Conservation (phyloP, 2,113 vertebrate species). For the Pontoporia blainvillei region DNA sequence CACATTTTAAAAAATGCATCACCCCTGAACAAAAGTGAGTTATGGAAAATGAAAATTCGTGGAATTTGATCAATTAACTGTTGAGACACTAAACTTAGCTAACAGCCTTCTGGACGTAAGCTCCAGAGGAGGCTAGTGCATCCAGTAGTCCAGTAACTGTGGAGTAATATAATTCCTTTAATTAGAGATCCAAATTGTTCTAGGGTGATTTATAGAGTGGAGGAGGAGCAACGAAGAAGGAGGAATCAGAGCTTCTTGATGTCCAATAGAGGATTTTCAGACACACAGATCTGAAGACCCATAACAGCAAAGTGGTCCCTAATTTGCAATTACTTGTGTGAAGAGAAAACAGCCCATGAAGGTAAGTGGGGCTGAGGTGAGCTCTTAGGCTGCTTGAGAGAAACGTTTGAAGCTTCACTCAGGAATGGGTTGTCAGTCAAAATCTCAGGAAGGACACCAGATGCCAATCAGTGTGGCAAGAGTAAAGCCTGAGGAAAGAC, state of each 20-base stretch:
- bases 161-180: neutral
- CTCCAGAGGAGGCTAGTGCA: neutral
- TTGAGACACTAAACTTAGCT: neutral
- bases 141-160: neutral
- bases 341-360: neutral
- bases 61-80: constrained; percentile 27
- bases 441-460: neutral
- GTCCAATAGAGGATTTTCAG: neutral
- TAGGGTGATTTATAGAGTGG: neutral
- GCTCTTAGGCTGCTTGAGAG: neutral
- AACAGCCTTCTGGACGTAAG: neutral
- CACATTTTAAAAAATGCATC: neutral
- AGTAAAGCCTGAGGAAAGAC: neutral
- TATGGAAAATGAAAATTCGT: constrained; percentile 15
- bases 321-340: neutral
- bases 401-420: neutral
- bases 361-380: neutral
- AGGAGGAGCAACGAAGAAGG: neutral
- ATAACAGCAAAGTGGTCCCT: neutral
- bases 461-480: neutral
- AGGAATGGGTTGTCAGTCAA: neutral
- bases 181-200: neutral
- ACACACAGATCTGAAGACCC: neutral
- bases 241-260: neutral
- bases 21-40: neutral